These are phyloP conservation scores for Muricea muricata DNA, from an alignment of 92 coral and sea anemone species.

Conservation along the genomic window DNA sequence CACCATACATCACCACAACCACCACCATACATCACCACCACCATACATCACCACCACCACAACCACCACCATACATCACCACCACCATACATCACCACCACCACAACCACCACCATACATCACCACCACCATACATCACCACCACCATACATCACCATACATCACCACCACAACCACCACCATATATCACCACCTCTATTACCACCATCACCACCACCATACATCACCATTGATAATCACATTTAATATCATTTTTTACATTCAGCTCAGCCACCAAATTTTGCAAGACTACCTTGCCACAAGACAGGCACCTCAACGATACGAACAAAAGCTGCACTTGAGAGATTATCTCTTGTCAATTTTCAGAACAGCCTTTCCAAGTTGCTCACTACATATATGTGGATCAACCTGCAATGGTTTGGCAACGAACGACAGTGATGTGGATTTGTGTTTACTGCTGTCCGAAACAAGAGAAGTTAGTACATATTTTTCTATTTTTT, in stretches of 20 bases:
- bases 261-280: slow-evolving; percentile 30
- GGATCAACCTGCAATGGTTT: slow-evolving; percentile 94
- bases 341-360: slow-evolving; percentile 35
- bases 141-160: neutral
- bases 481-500: neutral
- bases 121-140: neutral
- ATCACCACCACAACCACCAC: neutral
- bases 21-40: neutral
- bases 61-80: neutral
- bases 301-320: slow-evolving; percentile 28
- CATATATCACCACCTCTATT: neutral
- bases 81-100: neutral
- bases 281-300: slow-evolving; percentile 31
- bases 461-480: slow-evolving; percentile 74
- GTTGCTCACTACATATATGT: slow-evolving; percentile 80
- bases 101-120: neutral
- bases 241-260: neutral
- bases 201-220: neutral
- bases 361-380: slow-evolving; percentile 49
- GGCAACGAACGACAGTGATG: slow-evolving; percentile 83
- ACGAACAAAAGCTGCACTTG: slow-evolving; percentile 27
- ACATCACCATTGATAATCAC: neutral
- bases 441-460: slow-evolving; percentile 84
- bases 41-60: neutral
- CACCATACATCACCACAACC: neutral